Percentiles rank a stretch among this genome's conserved stretches.
These are phyloP conservation scores for Basileuterus tristriatus DNA, from an alignment of 2,797 vertebrate genomes.

Conservation along the genomic window DNA sequence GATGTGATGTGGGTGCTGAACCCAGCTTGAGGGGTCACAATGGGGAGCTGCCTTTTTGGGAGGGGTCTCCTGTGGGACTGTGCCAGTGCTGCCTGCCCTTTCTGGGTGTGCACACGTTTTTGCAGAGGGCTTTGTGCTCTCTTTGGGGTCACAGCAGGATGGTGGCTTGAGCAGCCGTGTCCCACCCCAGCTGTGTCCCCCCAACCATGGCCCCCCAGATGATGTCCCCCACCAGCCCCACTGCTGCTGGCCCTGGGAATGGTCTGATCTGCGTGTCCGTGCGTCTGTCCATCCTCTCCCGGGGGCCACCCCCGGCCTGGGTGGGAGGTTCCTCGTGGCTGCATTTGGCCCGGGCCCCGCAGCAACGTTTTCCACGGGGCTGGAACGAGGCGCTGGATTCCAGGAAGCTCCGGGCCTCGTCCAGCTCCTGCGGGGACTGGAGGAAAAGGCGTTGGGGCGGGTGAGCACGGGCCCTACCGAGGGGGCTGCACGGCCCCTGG, in stretches of 20 bases:
- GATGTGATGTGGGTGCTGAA: neutral
- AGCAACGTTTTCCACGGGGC: slow-evolving; percentile 42
- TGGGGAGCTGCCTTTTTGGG: neutral
- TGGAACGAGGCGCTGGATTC: slow-evolving; percentile 44
- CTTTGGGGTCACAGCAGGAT: neutral
- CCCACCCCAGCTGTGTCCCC: neutral
- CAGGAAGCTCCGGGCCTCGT: slow-evolving; percentile 43
- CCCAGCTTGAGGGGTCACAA: neutral
- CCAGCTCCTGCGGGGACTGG: slow-evolving; percentile 57
- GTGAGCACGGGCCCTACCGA: neutral
- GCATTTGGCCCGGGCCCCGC: slow-evolving; percentile 26
- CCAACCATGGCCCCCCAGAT: neutral
- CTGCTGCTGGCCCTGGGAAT: neutral
- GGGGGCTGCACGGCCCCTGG: neutral
- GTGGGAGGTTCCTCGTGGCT: slow-evolving; percentile 40
- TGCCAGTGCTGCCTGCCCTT: too few relatives aligned
- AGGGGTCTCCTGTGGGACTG: neutral
- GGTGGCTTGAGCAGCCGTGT: neutral
- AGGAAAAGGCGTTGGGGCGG: slow-evolving; percentile 46
- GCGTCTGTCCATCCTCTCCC: neutral
- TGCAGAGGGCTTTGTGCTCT: neutral
- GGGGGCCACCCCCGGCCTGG: slow-evolving; percentile 4
- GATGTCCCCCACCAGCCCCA: neutral
- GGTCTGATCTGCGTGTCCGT: neutral
- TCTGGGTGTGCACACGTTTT: neutral